Base-by-base conservation (phyloP, 2,888 invertebrate species). In the Scaptomyza flava region DNA sequence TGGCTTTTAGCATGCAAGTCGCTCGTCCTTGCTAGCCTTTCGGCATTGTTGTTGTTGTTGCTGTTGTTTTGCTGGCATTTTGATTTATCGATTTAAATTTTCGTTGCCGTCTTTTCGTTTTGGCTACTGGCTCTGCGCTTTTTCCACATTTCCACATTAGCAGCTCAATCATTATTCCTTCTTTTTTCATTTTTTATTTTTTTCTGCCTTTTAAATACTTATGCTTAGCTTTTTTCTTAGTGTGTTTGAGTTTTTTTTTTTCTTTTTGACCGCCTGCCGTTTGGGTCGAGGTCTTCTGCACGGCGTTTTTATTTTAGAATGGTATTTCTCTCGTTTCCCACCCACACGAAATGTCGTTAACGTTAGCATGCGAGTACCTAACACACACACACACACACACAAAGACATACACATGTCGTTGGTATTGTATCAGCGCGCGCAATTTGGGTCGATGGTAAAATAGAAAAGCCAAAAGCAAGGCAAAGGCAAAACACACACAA, bases 371-470 rank as follows among this genome's bases (percentile, higher is more conserved):
- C 66, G 52, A 41, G 58, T 47, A 66, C 67, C 36, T 41, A 65
- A 57, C 53, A 60, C 50, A 74, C 41, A 60, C 53, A 68, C 56
- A 54, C 53, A 68, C 61, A 57, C 45, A 64, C 50, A 74, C 41
- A 57, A 50, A 59, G 42, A 51, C 41, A 48, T 74, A 59, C 45
- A 51, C 41, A 48, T 74, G 67, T 79, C 83, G 82, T 69, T 75
- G 57, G 65, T 73, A 62, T 77, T 67, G 62, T 67, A 72, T 63
- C 64, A 70, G 79, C 65, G 86, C 73, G 74, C 86, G 87, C 86
- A 87, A 89, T 89, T 84, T 84, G 89, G 84, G 84, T 84, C 84
- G 84, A 81, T 84, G 87, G 82, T 74, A 88, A 89, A 89, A 88
- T 88, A 87, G 82, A 84, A 87, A 89, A 88, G 81, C 77, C 84